Evolutionary conservation across 1,140 invertebrate species (phyloP), one percentile per base, ranked within the genome.

Genomic region (Muscidifurax raptorellus): DNA sequence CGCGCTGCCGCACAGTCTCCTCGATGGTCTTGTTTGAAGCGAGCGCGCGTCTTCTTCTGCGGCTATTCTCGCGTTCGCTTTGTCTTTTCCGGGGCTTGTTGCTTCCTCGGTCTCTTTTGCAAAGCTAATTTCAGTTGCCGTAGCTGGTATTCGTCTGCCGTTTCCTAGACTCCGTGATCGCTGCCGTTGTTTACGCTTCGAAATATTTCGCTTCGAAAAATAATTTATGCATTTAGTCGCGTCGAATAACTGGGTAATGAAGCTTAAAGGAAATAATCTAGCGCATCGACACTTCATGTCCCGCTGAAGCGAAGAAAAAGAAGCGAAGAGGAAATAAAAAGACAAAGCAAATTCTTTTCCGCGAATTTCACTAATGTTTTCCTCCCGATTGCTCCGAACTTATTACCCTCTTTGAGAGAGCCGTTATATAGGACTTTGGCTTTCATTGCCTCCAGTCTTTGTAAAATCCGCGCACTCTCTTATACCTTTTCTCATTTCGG

Each of bases 401-500:
- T 78, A 78, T 84, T 71, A 59, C 64, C 59, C 44, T 76, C 59
- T 67, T 28, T 59, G 52, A 59, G 52, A 59, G 47, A 0, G 15
- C 47, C 25, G 64, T 67, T 67, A n/a, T 59, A 44, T 15, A 59
- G 52, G 52, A 36, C 18, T n/a, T 76, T 22, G 0, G 15, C 40
- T 74, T 64, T 82, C 47, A 80, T 74, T 75, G 44, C 74, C 47
- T 25, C 69, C 27, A 18, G 32, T 59, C 71, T 74, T 12, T 82
- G 4, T 82, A 28, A 81, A 75, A 75, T 82, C 71, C 59, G 6
- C 52, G 22, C 22, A 9, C 80, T 75, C 32, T 74, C 22, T 44
- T 74, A 74, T 74, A 59, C 69, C 32, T 77, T 84, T 84, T 84
- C 76, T 84, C 74, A 83, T 83, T 83, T 83, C 64, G 27, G 72